phyloP scores from a whole-genome alignment of 1,140 invertebrate species.

The Xylocopa sonorina region DNA sequence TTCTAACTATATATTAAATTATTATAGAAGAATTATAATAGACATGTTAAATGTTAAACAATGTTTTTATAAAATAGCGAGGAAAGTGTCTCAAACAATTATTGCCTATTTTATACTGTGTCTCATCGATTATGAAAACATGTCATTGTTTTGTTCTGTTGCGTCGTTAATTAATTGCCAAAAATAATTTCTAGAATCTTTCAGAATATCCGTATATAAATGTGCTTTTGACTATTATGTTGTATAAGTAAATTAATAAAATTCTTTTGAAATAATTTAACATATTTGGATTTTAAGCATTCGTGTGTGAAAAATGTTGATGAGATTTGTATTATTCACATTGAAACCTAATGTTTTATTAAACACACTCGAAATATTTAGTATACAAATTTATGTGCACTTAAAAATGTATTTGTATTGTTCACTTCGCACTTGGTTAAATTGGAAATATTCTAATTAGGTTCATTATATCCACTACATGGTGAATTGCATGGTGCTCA shows the following conservation, averaged over 20 bases:
- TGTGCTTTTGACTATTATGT: slow-evolving; percentile 5
- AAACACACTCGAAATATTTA: background rate
- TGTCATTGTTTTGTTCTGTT: background rate
- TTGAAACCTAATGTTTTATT: background rate
- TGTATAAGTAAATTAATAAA: background rate
- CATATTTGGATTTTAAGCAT: background rate
- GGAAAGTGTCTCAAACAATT: background rate
- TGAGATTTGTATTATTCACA: background rate
- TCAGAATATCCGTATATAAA: no score
- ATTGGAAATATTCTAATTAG: no score
- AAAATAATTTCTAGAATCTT: background rate
- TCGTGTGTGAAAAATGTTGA: background rate
- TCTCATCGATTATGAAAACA: no score
- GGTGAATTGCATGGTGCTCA: background rate
- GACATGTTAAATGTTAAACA: background rate
- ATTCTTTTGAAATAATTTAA: background rate
- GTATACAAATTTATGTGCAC: no score
- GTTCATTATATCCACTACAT: no score
- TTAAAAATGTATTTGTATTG: no score
- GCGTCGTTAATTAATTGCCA: background rate
- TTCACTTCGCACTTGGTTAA: no score
- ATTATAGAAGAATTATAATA: background rate
- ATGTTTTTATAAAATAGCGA: background rate
- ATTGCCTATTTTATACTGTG: background rate
- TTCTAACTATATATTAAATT: background rate